phyloP scores from a whole-genome alignment of 2,113 vertebrate genomes.

The Callipepla californica region DNA sequence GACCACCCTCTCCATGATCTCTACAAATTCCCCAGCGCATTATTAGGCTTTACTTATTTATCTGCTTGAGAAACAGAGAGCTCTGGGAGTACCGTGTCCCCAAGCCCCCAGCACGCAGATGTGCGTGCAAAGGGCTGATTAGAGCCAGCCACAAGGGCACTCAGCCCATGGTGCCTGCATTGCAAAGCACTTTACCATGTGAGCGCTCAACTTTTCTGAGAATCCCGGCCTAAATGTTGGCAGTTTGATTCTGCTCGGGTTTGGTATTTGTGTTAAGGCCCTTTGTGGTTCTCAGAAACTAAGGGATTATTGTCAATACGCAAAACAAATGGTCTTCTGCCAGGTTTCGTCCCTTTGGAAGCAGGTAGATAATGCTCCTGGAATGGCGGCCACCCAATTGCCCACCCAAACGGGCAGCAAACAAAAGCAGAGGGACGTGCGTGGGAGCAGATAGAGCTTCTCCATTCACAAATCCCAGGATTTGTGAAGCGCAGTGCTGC shows the following conservation, averaged over 20 bases:
- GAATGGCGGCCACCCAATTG: not conserved
- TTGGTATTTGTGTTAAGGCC: constrained; percentile 32
- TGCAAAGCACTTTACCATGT: not conserved
- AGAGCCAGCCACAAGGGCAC: rapidly evolving
- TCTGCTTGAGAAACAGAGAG: not conserved
- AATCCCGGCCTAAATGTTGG: not conserved
- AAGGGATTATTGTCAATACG: constrained; percentile 14
- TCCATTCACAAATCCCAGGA: constrained; percentile 3
- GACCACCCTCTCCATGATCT: not conserved
- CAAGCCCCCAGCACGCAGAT: not conserved
- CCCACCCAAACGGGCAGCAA: not conserved
- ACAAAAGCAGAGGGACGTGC: not conserved
- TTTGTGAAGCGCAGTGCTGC: rapidly evolving
- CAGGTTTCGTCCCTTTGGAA: constrained; percentile 20
- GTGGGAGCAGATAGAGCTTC: not conserved
- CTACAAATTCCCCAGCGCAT: not conserved
- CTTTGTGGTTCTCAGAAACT: not conserved
- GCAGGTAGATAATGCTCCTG: not conserved
- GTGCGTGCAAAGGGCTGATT: not conserved
- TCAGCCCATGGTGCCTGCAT: not conserved
- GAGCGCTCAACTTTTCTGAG: not conserved
- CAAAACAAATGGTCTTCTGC: constrained; percentile 6
- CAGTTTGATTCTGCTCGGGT: not conserved
- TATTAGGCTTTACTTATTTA: not conserved
- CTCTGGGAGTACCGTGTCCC: rapidly evolving